phyloP scores from a whole-genome alignment of 2,797 vertebrate genomes.

The Anas acuta region DNA sequence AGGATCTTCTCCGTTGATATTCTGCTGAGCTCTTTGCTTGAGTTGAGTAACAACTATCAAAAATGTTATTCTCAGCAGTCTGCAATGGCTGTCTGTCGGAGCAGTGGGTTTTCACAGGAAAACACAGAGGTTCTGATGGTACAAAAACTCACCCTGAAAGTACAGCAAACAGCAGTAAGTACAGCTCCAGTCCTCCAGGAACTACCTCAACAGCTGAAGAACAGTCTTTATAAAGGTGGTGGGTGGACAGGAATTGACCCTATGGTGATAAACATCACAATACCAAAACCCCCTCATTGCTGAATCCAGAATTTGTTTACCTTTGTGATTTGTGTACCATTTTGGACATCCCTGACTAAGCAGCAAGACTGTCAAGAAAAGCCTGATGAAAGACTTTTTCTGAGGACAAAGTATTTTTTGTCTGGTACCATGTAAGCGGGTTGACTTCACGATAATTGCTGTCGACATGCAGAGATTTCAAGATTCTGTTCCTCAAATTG shows the following conservation, averaged over 20 bases:
- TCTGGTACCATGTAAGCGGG: neutral
- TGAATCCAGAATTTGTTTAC: neutral
- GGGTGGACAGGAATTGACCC: neutral
- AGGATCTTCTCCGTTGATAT: neutral
- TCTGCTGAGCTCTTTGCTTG: neutral
- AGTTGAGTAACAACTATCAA: neutral
- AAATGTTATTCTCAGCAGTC: neutral
- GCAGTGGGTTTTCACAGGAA: neutral
- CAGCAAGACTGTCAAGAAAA: neutral
- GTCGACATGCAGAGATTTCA: neutral
- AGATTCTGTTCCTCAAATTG: neutral
- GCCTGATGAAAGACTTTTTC: neutral
- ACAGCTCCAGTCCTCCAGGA: neutral
- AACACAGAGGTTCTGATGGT: neutral
- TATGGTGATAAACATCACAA: neutral
- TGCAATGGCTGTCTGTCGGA: neutral
- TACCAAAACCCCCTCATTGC: neutral
- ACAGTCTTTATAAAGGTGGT: neutral
- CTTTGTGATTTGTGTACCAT: neutral
- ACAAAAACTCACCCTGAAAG: neutral
- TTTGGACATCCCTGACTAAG: neutral
- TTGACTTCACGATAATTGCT: neutral
- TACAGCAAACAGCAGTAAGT: neutral
- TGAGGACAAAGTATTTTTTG: neutral
- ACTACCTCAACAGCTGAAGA: neutral